Conservation (phyloP, 2,888 invertebrate species). For the Hydriomena furcata region DNA sequence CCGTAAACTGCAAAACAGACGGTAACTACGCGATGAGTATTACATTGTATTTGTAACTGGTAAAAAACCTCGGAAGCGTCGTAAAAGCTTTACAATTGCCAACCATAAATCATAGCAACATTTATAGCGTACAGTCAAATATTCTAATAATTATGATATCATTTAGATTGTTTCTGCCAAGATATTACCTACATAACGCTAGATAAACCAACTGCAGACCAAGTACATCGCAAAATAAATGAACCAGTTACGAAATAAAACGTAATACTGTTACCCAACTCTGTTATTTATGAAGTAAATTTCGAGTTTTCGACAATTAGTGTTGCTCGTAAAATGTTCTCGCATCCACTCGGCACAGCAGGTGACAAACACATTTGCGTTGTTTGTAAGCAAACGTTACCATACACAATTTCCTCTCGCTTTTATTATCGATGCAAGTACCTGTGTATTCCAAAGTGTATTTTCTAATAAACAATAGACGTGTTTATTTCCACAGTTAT, state of each 20-base stretch:
- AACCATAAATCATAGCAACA: slow-evolving; percentile 28
- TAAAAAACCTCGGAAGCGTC: slow-evolving; percentile 35
- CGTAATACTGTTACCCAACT: slow-evolving; percentile 9
- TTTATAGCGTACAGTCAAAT: slow-evolving; percentile 40
- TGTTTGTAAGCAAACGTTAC: slow-evolving; percentile 25
- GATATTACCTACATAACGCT: slow-evolving; percentile 1
- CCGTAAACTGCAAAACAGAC: slow-evolving; percentile 20
- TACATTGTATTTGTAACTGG: slow-evolving; percentile 27
- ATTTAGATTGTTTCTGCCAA: slow-evolving; percentile 14
- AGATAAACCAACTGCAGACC: neutral
- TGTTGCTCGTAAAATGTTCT: slow-evolving; percentile 3
- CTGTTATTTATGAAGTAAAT: slow-evolving; percentile 14
- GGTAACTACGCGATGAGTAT: slow-evolving; percentile 23
- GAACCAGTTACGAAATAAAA: slow-evolving; percentile 7
- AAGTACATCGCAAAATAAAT: neutral
- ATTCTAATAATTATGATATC: slow-evolving; percentile 24
- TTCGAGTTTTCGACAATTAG: slow-evolving; percentile 9
- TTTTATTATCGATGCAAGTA: too few relatives aligned
- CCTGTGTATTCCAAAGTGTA: too few relatives aligned
- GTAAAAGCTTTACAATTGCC: slow-evolving; percentile 37
- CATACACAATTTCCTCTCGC: slow-evolving; percentile 24
- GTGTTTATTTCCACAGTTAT: too few relatives aligned
- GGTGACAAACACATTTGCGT: slow-evolving; percentile 14
- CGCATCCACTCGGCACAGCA: slow-evolving; percentile 3
- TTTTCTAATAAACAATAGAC: too few relatives aligned